Evolutionary conservation across 2,888 invertebrate genomes (phyloP).

Genomic region (Chrysolina oricalcia): DNA sequence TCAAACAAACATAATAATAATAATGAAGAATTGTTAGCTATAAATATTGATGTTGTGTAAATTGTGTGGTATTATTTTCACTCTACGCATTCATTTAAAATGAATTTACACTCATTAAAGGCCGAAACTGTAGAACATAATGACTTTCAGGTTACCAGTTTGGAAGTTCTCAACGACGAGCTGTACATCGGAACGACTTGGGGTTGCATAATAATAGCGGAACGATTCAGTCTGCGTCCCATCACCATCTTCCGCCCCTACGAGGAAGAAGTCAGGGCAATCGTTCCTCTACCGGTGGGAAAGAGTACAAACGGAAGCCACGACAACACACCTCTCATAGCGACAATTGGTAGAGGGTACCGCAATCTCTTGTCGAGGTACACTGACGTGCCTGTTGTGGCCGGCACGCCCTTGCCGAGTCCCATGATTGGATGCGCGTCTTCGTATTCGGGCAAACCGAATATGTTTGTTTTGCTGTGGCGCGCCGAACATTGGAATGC

Average conservation of each 20-base stretch:
- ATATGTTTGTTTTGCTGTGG: conserved; percentile 83
- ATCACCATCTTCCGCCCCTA: conserved; percentile 95
- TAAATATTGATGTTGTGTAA: no score
- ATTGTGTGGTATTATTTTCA: no score
- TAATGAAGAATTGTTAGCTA: no score
- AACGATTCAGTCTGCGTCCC: conserved; percentile 85
- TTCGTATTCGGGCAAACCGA: conserved; percentile 55
- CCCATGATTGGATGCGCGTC: conserved; percentile 61
- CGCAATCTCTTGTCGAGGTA: conserved; percentile 82
- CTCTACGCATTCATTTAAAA: no score
- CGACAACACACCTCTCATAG: conserved; percentile 67
- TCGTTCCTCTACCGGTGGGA: conserved; percentile 74
- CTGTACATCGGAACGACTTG: conserved; percentile 95
- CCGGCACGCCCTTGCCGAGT: conserved; percentile 68
- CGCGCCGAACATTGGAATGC: conserved; percentile 81
- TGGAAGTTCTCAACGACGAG: conserved; percentile 80
- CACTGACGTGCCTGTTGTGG: conserved; percentile 73
- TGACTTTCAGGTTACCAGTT: conserved; percentile 76
- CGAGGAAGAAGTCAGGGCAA: conserved; percentile 84
- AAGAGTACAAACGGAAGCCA: conserved; percentile 38
- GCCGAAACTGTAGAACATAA: neutral
- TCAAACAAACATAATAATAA: no score
- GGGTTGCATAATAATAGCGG: conserved; percentile 95
- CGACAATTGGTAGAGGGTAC: conserved; percentile 85
- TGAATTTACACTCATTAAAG: no score